These are phyloP conservation scores for Gambelia wislizenii DNA, from an alignment of 2,797 vertebrate species.

Conservation along the genomic window DNA sequence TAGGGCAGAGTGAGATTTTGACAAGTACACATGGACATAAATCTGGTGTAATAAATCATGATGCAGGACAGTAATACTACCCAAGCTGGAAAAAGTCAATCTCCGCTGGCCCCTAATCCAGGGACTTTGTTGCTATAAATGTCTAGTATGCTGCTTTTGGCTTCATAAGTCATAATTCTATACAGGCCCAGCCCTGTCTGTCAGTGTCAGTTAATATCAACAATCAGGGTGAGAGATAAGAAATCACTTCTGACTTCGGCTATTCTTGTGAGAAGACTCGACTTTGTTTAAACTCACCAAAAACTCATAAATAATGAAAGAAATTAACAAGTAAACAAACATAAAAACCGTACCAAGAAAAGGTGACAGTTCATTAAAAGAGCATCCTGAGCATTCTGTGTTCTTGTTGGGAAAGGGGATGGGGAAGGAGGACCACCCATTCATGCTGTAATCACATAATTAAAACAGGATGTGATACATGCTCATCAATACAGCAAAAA, in stretches of 20 bases:
- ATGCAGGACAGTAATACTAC: neutral
- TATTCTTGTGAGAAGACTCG: too few species aligned
- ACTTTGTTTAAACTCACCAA: too few species aligned
- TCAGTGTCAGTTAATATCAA: neutral
- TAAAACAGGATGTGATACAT: too few species aligned
- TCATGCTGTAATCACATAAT: too few species aligned
- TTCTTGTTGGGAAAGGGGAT: too few species aligned
- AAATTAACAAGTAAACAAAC: too few species aligned
- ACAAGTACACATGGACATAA: neutral
- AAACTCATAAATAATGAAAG: too few species aligned
- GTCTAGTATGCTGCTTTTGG: neutral
- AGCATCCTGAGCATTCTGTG: too few species aligned
- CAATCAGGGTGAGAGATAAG: neutral
- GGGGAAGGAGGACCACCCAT: too few species aligned
- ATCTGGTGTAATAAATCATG: slow-evolving; percentile 16
- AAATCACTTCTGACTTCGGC: neutral
- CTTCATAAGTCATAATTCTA: neutral
- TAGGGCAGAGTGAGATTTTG: neutral
- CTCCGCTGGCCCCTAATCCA: neutral
- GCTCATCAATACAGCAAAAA: too few species aligned
- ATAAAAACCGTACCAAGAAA: too few species aligned
- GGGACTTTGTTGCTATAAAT: neutral
- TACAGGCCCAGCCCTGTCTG: neutral
- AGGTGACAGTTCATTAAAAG: too few species aligned
- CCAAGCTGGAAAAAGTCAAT: neutral